These are phyloP conservation scores for Metopolophium dirhodum DNA, from an alignment of 1,140 invertebrate species.

Conservation along the genomic window DNA sequence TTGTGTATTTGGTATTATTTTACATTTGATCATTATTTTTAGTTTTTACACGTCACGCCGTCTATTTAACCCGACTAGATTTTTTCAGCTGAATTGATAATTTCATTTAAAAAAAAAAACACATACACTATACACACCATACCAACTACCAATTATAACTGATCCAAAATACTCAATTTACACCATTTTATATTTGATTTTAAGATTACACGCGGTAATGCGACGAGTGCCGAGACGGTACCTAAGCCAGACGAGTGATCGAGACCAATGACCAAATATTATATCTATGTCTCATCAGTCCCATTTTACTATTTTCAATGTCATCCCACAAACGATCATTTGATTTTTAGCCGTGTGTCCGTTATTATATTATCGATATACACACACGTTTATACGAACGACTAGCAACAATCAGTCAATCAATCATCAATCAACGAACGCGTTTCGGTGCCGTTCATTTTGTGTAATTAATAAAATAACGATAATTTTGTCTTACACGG, in stretches of 20 bases:
- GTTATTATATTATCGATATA: background rate
- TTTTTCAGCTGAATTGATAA: background rate
- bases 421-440: background rate
- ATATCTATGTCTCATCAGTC: background rate
- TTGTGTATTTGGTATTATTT: background rate
- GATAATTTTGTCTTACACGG: background rate
- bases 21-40: background rate
- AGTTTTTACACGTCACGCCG: background rate
- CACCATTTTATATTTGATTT: background rate
- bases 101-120: background rate
- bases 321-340: background rate
- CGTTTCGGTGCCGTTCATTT: background rate
- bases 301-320: background rate
- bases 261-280: background rate
- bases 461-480: background rate
- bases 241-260: too few relatives aligned
- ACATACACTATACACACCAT: background rate
- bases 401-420: background rate
- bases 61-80: background rate
- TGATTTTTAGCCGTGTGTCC: background rate
- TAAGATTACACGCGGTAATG: background rate
- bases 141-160: background rate
- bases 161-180: background rate
- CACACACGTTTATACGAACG: background rate
- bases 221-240: too few relatives aligned